These are phyloP conservation scores for Nilaparvata lugens DNA, from an alignment of 1,140 invertebrate genomes.

Conservation along the genomic window DNA sequence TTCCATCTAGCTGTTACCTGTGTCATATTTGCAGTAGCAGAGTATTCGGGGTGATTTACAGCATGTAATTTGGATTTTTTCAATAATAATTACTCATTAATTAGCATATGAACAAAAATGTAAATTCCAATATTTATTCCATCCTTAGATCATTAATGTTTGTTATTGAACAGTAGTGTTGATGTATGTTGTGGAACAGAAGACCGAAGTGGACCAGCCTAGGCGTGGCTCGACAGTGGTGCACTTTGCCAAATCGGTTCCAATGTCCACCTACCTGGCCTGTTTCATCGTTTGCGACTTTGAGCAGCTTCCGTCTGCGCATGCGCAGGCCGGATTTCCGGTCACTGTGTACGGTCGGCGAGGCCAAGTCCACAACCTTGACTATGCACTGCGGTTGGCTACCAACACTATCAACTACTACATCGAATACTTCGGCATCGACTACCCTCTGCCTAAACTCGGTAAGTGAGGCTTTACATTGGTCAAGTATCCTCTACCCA, in stretches of 20 bases:
- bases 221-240: constrained; percentile 38
- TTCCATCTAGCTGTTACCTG: too few relatives aligned
- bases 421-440: constrained; percentile 74
- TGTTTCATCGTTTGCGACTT: constrained; percentile 91
- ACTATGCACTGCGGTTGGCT: constrained; percentile 69
- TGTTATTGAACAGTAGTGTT: too few relatives aligned
- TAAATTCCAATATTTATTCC: too few relatives aligned
- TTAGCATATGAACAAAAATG: too few relatives aligned
- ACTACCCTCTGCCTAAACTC: constrained; percentile 50
- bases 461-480: too few relatives aligned
- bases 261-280: constrained; percentile 87
- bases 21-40: too few relatives aligned
- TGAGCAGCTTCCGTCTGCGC: constrained; percentile 45
- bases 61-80: too few relatives aligned
- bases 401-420: constrained; percentile 75
- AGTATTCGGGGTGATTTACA: too few relatives aligned
- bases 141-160: too few relatives aligned
- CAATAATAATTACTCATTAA: too few relatives aligned
- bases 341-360: constrained; percentile 65
- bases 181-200: constrained; percentile 35
- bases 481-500: too few relatives aligned
- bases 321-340: constrained; percentile 44
- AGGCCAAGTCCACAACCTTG: constrained; percentile 62
- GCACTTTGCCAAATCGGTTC: constrained; percentile 69
- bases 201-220: constrained; percentile 33